Conservation (phyloP, 2,113 vertebrate genomes). For the Xiphophorus maculatus region DNA sequence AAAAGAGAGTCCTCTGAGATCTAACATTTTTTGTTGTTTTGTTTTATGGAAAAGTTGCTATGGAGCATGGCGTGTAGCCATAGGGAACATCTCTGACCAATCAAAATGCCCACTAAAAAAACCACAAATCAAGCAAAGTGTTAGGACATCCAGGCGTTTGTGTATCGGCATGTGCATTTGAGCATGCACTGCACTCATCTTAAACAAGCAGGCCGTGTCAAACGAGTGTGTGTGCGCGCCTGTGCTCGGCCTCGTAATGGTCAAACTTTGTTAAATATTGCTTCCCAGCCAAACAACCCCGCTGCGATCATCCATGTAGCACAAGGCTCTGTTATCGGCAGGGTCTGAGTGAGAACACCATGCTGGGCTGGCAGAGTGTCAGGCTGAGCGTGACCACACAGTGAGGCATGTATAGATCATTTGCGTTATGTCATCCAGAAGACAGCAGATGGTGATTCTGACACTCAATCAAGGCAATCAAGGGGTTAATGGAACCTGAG, state of each 20-base stretch:
- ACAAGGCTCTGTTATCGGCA: conserved; percentile 13
- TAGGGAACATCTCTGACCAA: conserved; percentile 34
- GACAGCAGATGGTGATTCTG: conserved; percentile 14
- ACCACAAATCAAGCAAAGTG: conserved; percentile 7
- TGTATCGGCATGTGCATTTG: conserved; percentile 49
- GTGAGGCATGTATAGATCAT: conserved; percentile 11
- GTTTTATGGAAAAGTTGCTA: neutral
- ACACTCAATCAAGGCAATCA: conserved; percentile 4
- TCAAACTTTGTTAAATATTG: conserved; percentile 37
- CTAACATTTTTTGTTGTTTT: neutral
- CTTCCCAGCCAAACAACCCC: conserved; percentile 34
- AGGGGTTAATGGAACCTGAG: conserved; percentile 1
- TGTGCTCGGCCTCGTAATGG: neutral
- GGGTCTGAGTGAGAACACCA: conserved; percentile 17
- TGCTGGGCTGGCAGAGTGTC: conserved; percentile 22
- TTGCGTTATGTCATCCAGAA: conserved; percentile 17
- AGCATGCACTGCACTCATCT: conserved; percentile 14
- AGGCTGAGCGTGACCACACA: conserved; percentile 1
- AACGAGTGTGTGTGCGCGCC: conserved; percentile 1
- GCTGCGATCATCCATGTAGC: conserved; percentile 55
- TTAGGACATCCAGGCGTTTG: conserved; percentile 26
- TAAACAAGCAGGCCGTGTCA: conserved; percentile 2
- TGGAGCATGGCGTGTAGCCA: conserved; percentile 23
- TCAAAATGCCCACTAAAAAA: conserved; percentile 51
- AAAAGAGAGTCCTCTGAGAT: conserved; percentile 4